Base-by-base conservation (phyloP, 2,797 vertebrate species). In the Alosa sapidissima region DNA sequence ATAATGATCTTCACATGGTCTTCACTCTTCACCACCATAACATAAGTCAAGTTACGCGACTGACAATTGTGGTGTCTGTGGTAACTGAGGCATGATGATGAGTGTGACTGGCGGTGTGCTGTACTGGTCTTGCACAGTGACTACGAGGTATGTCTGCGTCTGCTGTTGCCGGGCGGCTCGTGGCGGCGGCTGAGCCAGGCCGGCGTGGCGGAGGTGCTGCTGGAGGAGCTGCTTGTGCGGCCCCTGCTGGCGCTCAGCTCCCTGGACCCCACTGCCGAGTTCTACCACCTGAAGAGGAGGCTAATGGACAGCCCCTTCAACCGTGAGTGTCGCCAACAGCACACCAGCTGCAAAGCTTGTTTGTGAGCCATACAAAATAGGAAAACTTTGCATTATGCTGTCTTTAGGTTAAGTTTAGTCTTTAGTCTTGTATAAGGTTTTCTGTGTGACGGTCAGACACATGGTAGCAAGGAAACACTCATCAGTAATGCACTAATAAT, bases 241-340 rank as follows among this genome's bases (percentile, higher is more conserved):
- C 95, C 95, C 5, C 91, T 97, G 48, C 84, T 89, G 81, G 87
- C 90, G 2, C 87, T 97, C 0, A 90, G 93, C 78, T 85, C 90
- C 36, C 33, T 92, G 87, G 95, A 93, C 75, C 84, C 95, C 11
- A 86, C 91, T 0, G 96, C 96, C 0, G 94, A 95, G 88, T 92
- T 96, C 65, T 97, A 96, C 0, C 89, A 92, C 82, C 91, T 97
- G 65, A 96, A 95, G 85, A 91, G 89, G 87, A 94, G 85, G 89
- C 92, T 97, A 86, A 95, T 97, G 95, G 96, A 96, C 85, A 95
- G 94, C 85, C 96, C 96, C 0, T 96, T 96, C 82, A 93, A 91
- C 85, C n/a, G 96, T 97, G 91, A 95, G 95, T 88, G 72, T 54
- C 58, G 21, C 19, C 55, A n/a, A 5, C 21, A 21, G 55, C 55